Conservation (phyloP, 2,888 invertebrate species). For the Thera obeliscata region DNA sequence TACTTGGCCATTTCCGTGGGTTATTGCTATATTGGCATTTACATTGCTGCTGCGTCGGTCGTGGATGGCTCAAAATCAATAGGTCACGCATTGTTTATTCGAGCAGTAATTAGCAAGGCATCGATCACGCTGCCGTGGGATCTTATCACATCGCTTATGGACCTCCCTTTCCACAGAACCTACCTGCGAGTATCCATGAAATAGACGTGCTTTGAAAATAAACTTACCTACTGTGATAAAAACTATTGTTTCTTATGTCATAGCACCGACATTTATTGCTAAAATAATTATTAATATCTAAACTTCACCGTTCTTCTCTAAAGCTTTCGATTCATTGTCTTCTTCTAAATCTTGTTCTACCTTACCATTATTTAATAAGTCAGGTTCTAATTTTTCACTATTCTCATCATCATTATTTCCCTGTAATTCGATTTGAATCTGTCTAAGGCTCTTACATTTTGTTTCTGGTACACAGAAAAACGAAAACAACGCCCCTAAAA, state of each 20-base stretch:
- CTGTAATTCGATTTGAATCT: slow-evolving; percentile 81
- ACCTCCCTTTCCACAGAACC: slow-evolving; percentile 5
- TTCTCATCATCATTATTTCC: slow-evolving; percentile 54
- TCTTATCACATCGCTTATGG: slow-evolving; percentile 30
- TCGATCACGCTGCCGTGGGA: slow-evolving; percentile 50
- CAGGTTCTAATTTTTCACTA: slow-evolving; percentile 40
- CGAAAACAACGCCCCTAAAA: slow-evolving; percentile 74
- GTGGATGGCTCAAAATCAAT: slow-evolving; percentile 8
- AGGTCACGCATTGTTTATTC: slow-evolving; percentile 22
- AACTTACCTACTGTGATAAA: neutral
- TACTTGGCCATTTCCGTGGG: no score
- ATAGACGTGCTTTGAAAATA: neutral
- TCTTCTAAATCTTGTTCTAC: neutral
- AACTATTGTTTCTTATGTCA: no score
- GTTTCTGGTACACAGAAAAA: slow-evolving; percentile 80
- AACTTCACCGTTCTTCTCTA: slow-evolving; percentile 14
- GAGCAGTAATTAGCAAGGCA: slow-evolving; percentile 57
- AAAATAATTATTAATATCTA: neutral
- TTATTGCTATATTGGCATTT: no score
- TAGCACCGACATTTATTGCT: neutral
- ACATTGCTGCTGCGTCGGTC: no score
- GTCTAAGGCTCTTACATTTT: slow-evolving; percentile 81
- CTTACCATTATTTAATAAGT: neutral
- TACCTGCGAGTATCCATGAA: slow-evolving; percentile 2
- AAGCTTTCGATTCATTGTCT: slow-evolving; percentile 5